phyloP scores from a whole-genome alignment of 2,797 vertebrate genomes.

The Mormyrops attenuatus region DNA sequence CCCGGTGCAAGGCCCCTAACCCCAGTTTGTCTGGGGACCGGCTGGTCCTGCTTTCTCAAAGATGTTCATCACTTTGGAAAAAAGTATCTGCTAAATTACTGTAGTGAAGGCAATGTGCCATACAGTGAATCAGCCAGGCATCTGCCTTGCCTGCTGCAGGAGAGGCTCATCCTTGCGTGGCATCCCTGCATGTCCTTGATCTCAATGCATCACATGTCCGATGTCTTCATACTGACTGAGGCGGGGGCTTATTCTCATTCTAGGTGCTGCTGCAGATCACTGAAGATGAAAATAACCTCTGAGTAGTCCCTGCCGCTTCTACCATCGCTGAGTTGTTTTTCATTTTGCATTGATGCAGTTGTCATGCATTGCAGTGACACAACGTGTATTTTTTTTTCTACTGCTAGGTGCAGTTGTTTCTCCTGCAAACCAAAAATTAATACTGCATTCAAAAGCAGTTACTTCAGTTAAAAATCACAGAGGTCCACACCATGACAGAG shows the following conservation, averaged over 20 bases:
- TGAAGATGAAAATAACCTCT: conserved; percentile 70
- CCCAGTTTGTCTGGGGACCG: neutral
- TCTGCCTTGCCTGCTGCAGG: neutral
- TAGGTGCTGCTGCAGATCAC: conserved; percentile 68
- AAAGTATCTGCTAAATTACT: neutral
- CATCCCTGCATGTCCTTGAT: conserved; percentile 56
- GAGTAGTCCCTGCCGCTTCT: conserved; percentile 47
- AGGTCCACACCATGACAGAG: neutral
- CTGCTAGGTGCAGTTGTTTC: neutral
- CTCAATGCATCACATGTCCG: neutral
- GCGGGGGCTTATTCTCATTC: conserved; percentile 39
- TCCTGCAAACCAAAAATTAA: neutral
- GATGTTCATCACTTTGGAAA: neutral
- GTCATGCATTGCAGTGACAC: neutral
- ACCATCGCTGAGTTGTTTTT: neutral
- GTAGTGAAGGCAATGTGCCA: neutral
- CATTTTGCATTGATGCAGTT: neutral
- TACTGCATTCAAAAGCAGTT: neutral
- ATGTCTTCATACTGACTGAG: neutral
- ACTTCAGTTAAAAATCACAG: neutral
- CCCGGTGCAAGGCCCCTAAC: neutral
- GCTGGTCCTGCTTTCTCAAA: neutral
- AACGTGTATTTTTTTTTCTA: neutral
- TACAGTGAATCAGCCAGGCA: neutral
- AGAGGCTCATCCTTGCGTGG: neutral